Conservation (phyloP, 2,888 invertebrate genomes). For the Silvanus unidentatus region DNA sequence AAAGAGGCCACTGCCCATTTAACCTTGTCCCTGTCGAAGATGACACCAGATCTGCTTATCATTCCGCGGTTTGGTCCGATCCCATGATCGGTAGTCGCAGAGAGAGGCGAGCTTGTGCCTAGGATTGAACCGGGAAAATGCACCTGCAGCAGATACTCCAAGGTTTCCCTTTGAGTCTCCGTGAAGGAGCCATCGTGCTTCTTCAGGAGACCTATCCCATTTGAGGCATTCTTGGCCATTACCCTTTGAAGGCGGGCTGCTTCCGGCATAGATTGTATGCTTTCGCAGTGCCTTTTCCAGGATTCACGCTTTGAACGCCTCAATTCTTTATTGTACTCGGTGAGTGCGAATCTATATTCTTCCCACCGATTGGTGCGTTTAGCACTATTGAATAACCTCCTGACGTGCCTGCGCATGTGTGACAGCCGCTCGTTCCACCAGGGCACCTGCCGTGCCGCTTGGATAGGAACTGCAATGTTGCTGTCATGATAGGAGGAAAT, state of each 20-base stretch:
- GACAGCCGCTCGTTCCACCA: background rate
- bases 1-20: slow-evolving; percentile 3
- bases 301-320: slow-evolving; percentile 1
- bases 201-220: background rate
- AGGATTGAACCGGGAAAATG: slow-evolving; percentile 3
- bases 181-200: background rate
- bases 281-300: slow-evolving; percentile 8
- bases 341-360: background rate
- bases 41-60: too few species aligned
- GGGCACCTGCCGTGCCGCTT: background rate
- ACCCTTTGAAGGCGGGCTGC: slow-evolving; percentile 6
- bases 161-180: background rate
- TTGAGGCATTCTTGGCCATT: background rate
- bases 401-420: background rate
- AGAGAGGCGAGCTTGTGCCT: too few species aligned
- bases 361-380: background rate
- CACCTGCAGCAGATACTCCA: background rate
- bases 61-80: background rate
- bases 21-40: background rate
- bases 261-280: slow-evolving; percentile 5
- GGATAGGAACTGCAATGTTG: background rate
- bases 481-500: background rate
- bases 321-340: background rate
- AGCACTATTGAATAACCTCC: background rate
- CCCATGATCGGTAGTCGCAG: background rate